These are phyloP conservation scores for Ursus arctos DNA, from an alignment of 2,113 vertebrate species.

Conservation along the genomic window DNA sequence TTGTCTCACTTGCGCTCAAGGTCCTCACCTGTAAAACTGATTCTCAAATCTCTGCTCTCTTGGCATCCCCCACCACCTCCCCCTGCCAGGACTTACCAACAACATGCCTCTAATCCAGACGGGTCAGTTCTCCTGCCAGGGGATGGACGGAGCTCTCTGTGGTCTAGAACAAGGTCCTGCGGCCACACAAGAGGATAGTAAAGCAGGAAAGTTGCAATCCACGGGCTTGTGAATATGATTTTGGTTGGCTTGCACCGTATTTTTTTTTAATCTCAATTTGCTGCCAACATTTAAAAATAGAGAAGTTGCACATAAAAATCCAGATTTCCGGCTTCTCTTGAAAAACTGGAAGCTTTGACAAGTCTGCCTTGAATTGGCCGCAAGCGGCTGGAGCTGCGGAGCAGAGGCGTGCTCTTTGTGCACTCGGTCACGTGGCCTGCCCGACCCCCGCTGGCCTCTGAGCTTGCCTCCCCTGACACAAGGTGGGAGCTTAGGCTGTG, in stretches of 20 bases:
- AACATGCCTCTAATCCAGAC: neutral
- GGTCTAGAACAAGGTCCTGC: neutral
- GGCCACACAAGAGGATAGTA: neutral
- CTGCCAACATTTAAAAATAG: slow-evolving; percentile 81
- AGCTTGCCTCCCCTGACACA: neutral
- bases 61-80: neutral
- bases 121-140: neutral
- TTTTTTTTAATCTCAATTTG: slow-evolving; percentile 31
- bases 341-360: slow-evolving; percentile 51
- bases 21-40: neutral
- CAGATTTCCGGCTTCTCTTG: slow-evolving; percentile 71
- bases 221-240: slow-evolving; percentile 44
- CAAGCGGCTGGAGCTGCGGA: neutral
- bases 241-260: slow-evolving; percentile 58
- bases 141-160: neutral
- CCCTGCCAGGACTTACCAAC: neutral
- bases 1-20: neutral
- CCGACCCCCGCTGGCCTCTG: rapidly evolving
- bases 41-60: neutral
- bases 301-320: slow-evolving; percentile 76
- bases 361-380: neutral
- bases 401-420: neutral
- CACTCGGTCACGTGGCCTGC: neutral
- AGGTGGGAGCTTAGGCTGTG: neutral
- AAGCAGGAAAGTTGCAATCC: slow-evolving; percentile 18